A percentile compares a stretch with the other conserved stretches of the same genome.
Conservation (phyloP, 1,140 invertebrate genomes). For the Philotrypesis tridentata region DNA sequence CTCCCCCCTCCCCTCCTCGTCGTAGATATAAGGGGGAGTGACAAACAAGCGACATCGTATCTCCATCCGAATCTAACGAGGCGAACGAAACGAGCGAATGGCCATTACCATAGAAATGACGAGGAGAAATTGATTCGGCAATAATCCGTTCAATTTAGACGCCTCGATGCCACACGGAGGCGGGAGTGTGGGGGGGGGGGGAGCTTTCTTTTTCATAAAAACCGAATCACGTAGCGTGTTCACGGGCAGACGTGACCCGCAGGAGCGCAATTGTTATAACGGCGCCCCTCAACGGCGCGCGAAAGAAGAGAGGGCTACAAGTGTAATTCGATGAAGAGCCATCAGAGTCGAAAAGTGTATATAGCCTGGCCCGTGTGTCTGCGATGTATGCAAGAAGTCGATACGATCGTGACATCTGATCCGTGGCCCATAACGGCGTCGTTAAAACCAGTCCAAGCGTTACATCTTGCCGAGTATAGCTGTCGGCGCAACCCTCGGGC, state of each 20-base stretch:
- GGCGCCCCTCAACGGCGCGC: too few species aligned
- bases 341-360: not conserved
- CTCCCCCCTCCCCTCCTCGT: too few species aligned
- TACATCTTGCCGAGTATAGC: not conserved
- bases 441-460: not conserved
- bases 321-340: not conserved
- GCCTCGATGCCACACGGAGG: not conserved
- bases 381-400: slow-evolving; percentile 25
- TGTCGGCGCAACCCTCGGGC: not conserved
- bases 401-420: slow-evolving; percentile 14
- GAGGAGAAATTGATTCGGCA: not conserved
- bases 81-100: not conserved
- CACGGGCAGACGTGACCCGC: not conserved
- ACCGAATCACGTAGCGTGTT: not conserved
- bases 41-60: not conserved
- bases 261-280: slow-evolving; percentile 6
- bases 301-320: not conserved
- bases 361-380: not conserved
- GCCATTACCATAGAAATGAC: slow-evolving; percentile 11
- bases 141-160: not conserved
- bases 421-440: not conserved
- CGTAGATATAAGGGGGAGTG: too few species aligned
- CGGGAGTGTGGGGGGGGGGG: too few species aligned
- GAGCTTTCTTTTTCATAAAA: slow-evolving; percentile 12
- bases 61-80: not conserved